Conservation (phyloP, 2,113 vertebrate species). For the Peromyscus leucopus region DNA sequence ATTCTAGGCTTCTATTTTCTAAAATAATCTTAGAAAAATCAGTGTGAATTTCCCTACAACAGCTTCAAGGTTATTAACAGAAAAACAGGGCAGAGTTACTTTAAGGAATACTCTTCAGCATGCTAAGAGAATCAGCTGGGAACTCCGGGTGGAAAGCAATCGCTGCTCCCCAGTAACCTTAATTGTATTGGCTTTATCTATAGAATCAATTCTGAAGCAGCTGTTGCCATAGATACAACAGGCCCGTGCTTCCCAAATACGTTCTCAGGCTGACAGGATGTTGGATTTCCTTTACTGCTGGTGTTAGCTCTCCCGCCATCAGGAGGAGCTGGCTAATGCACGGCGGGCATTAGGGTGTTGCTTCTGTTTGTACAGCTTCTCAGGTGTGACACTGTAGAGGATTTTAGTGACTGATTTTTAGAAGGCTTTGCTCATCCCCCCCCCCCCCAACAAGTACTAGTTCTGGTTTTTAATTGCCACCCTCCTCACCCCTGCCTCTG, state of each 20-base stretch:
- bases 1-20: background rate
- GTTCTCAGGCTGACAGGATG: slow-evolving; percentile 18
- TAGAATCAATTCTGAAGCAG: slow-evolving; percentile 60
- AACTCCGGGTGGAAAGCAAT: background rate
- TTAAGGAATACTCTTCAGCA: background rate
- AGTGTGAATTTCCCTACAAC: background rate
- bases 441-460: background rate
- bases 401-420: slow-evolving; percentile 30
- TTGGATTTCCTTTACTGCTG: slow-evolving; percentile 50
- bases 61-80: slow-evolving; percentile 44
- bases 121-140: slow-evolving; percentile 45
- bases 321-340: background rate
- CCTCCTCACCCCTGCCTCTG: accelerated
- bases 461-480: slow-evolving; percentile 43
- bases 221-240: slow-evolving; percentile 69
- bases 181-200: slow-evolving; percentile 68
- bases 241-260: background rate
- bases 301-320: background rate
- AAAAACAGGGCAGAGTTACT: slow-evolving; percentile 6
- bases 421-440: slow-evolving; percentile 20
- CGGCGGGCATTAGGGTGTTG: background rate
- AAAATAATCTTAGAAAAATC: slow-evolving; percentile 19
- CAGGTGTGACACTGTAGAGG: background rate
- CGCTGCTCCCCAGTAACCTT: background rate
- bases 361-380: background rate